Evolutionary conservation across 1,140 invertebrate genomes (phyloP).

Genomic region (Oscheius sp.): DNA sequence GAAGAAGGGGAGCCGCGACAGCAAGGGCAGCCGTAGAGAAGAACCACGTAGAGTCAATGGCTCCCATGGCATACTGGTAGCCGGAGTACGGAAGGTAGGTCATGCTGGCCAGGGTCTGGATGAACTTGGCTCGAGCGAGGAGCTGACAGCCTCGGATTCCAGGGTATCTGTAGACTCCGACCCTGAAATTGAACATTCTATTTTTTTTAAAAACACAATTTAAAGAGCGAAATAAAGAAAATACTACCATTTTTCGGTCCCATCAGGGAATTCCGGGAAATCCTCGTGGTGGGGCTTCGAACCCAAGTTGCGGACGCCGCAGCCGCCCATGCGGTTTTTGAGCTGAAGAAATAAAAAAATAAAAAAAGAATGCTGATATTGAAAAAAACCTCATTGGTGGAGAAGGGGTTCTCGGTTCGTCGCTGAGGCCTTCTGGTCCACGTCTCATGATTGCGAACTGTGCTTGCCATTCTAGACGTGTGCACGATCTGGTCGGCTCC

Average conservation of each 20-base stretch:
- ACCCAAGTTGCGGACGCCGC: too few relatives aligned
- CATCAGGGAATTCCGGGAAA: neutral
- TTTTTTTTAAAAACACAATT: neutral
- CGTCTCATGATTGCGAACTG: neutral
- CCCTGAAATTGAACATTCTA: neutral
- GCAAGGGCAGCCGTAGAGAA: neutral
- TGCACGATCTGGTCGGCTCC: neutral
- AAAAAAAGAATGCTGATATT: neutral
- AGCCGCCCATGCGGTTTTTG: neutral
- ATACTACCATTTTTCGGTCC: neutral
- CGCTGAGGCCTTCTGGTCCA: neutral
- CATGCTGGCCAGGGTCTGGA: conserved; percentile 18
- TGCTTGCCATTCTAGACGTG: neutral
- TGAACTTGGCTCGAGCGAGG: conserved; percentile 15
- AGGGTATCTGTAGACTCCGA: conserved; percentile 10
- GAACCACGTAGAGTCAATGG: conserved; percentile 18
- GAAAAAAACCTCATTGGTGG: neutral
- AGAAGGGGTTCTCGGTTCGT: neutral
- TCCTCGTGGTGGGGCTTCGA: neutral
- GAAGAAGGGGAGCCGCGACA: conserved; percentile 5
- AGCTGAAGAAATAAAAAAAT: neutral
- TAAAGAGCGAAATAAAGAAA: too few relatives aligned
- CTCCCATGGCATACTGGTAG: conserved; percentile 14
- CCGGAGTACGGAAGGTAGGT: conserved; percentile 3
- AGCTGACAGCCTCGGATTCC: conserved; percentile 20